Conservation (phyloP, 2,113 vertebrate species). For the Thymallus thymallus region DNA sequence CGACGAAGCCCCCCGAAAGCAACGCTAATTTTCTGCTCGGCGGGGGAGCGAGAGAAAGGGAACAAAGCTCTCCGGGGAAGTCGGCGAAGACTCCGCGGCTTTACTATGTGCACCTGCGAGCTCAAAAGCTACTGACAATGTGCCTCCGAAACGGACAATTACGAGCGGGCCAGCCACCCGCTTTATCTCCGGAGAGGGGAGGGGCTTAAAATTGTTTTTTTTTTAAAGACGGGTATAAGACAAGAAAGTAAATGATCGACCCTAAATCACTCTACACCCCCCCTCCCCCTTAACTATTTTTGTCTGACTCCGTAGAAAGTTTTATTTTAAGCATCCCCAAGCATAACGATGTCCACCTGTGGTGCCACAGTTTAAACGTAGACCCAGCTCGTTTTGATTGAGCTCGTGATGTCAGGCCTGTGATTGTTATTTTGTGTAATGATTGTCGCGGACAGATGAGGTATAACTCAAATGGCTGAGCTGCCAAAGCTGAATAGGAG, state of each 20-base stretch:
- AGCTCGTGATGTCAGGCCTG: constrained; percentile 6
- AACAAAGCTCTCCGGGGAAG: constrained; percentile 78
- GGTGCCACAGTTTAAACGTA: constrained; percentile 13
- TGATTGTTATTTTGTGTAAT: constrained; percentile 1
- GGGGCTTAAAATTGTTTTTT: too few species aligned
- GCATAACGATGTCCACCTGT: constrained; percentile 12
- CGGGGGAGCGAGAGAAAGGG: constrained; percentile 61
- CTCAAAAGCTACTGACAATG: constrained; percentile 78
- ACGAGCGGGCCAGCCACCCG: constrained; percentile 68
- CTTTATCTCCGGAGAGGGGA: constrained; percentile 58
- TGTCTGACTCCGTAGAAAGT: background rate
- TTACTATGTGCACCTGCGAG: constrained; percentile 82
- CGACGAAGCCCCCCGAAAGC: constrained; percentile 42
- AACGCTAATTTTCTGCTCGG: constrained; percentile 66
- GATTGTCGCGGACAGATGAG: constrained; percentile 17
- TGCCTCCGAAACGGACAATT: constrained; percentile 80
- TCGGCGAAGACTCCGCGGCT: constrained; percentile 68
- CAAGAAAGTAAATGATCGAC: constrained; percentile 69
- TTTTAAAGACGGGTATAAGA: constrained; percentile 56
- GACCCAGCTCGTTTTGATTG: constrained; percentile 19
- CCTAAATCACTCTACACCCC: constrained; percentile 44
- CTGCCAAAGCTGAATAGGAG: background rate
- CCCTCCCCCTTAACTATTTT: background rate
- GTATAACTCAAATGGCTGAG: constrained; percentile 19
- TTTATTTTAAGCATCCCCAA: background rate